Percentiles rank a stretch among this genome's conserved stretches.
Evolutionary conservation across 2,113 vertebrate species (phyloP).

Genomic region (Varanus salvator): DNA sequence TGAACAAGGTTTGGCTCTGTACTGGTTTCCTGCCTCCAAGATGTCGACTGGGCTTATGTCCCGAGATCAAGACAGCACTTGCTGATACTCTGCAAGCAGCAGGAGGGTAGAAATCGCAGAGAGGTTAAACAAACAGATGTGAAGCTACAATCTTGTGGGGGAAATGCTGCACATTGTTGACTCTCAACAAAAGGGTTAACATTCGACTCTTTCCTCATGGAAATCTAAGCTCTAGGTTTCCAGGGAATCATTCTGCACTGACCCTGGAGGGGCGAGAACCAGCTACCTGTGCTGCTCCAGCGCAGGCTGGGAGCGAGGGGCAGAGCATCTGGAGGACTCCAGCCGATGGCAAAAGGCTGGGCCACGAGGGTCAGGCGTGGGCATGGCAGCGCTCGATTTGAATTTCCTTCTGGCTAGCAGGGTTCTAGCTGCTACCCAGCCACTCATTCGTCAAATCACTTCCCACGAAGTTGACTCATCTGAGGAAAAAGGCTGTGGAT

Average conservation of each 20-base stretch:
- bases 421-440: neutral
- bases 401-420: neutral
- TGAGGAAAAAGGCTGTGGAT: neutral
- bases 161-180: no score
- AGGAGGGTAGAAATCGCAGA: neutral
- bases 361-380: neutral
- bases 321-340: no score
- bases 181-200: no score
- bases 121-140: neutral
- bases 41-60: no score
- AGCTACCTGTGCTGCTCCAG: no score
- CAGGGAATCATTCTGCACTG: conserved; percentile 3
- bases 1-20: neutral
- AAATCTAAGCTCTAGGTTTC: neutral
- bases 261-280: neutral
- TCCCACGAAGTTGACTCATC: neutral
- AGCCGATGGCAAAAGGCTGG: no score
- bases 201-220: neutral
- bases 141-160: neutral
- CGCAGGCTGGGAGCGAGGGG: no score
- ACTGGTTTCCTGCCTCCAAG: neutral
- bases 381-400: neutral
- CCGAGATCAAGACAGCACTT: neutral
- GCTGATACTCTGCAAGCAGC: neutral
- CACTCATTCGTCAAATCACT: neutral